A percentile compares a stretch with the other conserved stretches of the same genome.
These are phyloP conservation scores for Agonopterix alstromeriana DNA, from an alignment of 2,888 invertebrate species.

Conservation along the genomic window DNA sequence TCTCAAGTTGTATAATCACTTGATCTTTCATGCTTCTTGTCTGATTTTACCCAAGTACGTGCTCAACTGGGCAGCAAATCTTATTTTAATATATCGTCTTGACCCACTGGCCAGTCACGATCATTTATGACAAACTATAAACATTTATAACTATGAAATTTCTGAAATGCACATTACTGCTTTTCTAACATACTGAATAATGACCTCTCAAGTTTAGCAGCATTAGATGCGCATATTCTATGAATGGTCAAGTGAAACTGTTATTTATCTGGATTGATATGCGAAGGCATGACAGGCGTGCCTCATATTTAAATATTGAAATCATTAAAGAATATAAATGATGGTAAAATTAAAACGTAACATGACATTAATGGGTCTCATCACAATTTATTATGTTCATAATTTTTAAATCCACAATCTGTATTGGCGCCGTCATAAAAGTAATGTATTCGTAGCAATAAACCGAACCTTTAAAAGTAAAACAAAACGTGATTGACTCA, in stretches of 20 bases:
- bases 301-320: constrained; percentile 7
- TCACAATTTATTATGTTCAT: constrained; percentile 15
- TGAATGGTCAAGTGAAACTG: not conserved
- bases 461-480: not conserved
- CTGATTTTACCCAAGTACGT: constrained; percentile 22
- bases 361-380: constrained; percentile 12
- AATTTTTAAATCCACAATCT: constrained; percentile 2
- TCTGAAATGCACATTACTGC: not conserved
- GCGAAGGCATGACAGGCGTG: constrained; percentile 3
- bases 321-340: constrained; percentile 13
- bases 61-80: constrained; percentile 28
- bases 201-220: not conserved
- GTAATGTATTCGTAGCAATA: not conserved
- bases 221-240: not conserved
- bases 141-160: constrained; percentile 5
- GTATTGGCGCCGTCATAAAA: constrained; percentile 12
- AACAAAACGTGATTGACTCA: not conserved
- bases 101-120: constrained; percentile 64
- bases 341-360: constrained; percentile 14
- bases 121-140: constrained; percentile 6
- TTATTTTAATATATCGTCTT: constrained; percentile 52
- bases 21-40: constrained; percentile 25
- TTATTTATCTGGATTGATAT: constrained; percentile 3
- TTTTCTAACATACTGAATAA: not conserved
- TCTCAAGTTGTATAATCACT: constrained; percentile 25